These are phyloP conservation scores for Galemys pyrenaicus DNA, from an alignment of 2,113 vertebrate species.

Conservation along the genomic window DNA sequence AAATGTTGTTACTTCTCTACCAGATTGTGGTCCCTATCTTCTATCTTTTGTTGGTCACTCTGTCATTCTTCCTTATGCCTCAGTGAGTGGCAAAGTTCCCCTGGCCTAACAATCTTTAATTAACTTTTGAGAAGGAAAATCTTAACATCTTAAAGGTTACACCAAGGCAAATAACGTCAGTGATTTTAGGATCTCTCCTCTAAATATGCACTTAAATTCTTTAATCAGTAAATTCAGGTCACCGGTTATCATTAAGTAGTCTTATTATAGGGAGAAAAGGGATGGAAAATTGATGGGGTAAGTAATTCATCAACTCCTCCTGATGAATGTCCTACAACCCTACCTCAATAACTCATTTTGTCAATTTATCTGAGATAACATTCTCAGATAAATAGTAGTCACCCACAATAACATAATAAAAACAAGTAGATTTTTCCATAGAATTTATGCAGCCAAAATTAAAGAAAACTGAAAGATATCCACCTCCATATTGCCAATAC, in stretches of 20 bases:
- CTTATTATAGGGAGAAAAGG: not conserved
- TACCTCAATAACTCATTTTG: constrained; percentile 17
- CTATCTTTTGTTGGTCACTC: not conserved
- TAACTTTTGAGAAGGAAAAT: not conserved
- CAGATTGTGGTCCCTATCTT: not conserved
- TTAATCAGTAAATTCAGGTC: constrained; percentile 37
- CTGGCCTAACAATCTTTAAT: not conserved
- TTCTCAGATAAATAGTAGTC: constrained; percentile 47
- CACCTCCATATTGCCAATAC: not conserved
- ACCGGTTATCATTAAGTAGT: constrained; percentile 8
- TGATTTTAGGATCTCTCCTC: not conserved
- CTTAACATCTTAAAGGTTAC: not conserved
- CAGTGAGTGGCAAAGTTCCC: not conserved
- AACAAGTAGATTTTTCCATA: not conserved
- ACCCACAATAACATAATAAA: not conserved
- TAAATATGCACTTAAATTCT: constrained; percentile 45
- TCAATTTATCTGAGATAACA: not conserved
- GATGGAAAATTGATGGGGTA: not conserved
- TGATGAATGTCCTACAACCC: not conserved
- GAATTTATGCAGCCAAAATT: constrained; percentile 48
- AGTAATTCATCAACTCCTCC: constrained; percentile 39
- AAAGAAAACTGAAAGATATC: not conserved
- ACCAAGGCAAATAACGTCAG: not conserved
- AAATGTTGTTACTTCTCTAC: not conserved
- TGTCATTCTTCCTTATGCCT: not conserved